Evolutionary conservation across 2,888 invertebrate genomes (phyloP).

Genomic region (Lingula anatina): DNA sequence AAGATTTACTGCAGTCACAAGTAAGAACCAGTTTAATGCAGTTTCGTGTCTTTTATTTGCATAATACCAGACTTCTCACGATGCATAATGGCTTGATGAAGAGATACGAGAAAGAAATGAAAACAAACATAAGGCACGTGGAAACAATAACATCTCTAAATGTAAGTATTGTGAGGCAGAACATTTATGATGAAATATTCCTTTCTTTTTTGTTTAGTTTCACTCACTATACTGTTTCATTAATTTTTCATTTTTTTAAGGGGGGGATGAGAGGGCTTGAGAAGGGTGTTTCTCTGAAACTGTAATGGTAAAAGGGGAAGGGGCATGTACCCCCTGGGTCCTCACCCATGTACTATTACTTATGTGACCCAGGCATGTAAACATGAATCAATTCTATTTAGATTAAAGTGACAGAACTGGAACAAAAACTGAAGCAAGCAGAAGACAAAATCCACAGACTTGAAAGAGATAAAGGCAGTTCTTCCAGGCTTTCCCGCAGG

Average conservation of each 20-base stretch:
- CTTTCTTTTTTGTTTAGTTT: background rate
- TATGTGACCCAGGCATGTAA: no score
- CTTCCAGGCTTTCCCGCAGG: conserved; percentile 2
- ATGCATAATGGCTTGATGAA: conserved; percentile 36
- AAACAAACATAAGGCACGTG: conserved; percentile 29
- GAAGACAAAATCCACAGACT: conserved; percentile 18
- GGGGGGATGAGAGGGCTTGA: no score
- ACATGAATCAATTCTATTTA: conserved; percentile 7
- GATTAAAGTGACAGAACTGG: conserved; percentile 24
- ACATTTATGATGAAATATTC: conserved; percentile 1
- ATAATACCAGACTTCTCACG: conserved; percentile 24
- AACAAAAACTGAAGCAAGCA: conserved; percentile 22
- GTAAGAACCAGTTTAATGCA: no score
- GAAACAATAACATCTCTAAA: conserved; percentile 31
- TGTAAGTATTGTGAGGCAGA: conserved; percentile 16
- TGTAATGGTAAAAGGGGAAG: no score
- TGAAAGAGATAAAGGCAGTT: conserved; percentile 15
- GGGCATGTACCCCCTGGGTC: no score
- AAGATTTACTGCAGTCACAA: no score
- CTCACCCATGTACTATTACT: no score
- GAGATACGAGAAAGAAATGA: conserved; percentile 38
- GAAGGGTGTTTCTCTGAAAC: no score
- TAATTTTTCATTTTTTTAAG: no score
- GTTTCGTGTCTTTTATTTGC: no score
- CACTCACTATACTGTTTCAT: no score